phyloP scores from a whole-genome alignment of 2,888 invertebrate species.

The Galerucella nymphaeae region DNA sequence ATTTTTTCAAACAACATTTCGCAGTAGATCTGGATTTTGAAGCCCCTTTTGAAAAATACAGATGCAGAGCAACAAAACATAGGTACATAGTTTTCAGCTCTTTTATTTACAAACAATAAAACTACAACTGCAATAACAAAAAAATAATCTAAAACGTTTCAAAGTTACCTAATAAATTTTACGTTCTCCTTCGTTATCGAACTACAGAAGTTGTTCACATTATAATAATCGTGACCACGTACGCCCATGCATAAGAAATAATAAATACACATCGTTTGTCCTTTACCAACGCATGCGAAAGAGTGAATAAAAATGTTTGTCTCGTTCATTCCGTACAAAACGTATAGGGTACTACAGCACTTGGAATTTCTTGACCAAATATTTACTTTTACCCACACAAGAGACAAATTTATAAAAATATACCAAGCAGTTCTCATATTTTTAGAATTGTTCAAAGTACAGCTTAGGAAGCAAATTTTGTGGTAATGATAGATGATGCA shows the following conservation, averaged over 20 bases:
- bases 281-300: neutral
- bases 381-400: constrained; percentile 13
- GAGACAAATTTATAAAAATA: constrained; percentile 8
- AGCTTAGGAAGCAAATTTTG: no score
- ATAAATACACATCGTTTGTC: neutral
- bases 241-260: constrained; percentile 3
- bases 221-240: constrained; percentile 3
- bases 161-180: no score
- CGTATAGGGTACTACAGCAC: neutral
- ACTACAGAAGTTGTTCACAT: neutral
- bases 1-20: no score
- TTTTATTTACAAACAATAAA: no score
- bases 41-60: no score
- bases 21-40: no score
- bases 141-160: neutral
- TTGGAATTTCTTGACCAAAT: constrained; percentile 12
- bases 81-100: no score
- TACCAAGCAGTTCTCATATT: no score
- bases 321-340: constrained; percentile 2
- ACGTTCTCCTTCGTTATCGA: neutral
- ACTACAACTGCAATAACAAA: neutral
- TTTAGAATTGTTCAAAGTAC: no score
- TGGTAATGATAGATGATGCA: no score
- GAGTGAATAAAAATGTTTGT: neutral
- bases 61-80: no score